Conservation (phyloP, 2,888 invertebrate species). For the Altica lythri region DNA sequence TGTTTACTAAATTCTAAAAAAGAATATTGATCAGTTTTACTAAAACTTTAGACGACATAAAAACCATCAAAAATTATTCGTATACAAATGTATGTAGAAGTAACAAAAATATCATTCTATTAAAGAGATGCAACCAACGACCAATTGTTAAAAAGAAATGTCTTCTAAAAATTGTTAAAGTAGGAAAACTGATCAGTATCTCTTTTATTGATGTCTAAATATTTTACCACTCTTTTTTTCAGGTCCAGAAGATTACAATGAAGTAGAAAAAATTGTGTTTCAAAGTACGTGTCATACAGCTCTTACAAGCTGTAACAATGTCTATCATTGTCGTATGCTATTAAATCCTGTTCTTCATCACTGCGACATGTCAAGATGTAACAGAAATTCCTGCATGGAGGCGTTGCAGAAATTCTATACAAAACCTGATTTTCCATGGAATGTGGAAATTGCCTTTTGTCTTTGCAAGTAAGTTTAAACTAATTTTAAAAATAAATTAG, state of each 20-base stretch:
- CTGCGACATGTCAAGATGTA: constrained; percentile 78
- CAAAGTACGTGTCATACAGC: constrained; percentile 88
- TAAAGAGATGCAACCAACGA: too few species aligned
- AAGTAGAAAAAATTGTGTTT: constrained; percentile 56
- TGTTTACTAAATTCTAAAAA: too few species aligned
- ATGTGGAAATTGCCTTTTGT: constrained; percentile 89
- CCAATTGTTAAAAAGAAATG: too few species aligned
- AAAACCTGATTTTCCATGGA: constrained; percentile 78
- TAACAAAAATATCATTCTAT: too few species aligned
- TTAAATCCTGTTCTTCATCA: constrained; percentile 84
- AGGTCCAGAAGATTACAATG: constrained; percentile 60
- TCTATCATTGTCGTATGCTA: constrained; percentile 77
- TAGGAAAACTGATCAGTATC: constrained; percentile 4
- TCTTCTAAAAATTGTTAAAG: too few species aligned
- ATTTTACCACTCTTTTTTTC: constrained; percentile 24
- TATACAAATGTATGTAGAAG: too few species aligned
- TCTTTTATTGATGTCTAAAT: neutral
- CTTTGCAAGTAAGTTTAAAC: constrained; percentile 74
- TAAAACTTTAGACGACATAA: too few species aligned
- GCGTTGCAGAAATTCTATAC: constrained; percentile 85
- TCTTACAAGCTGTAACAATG: constrained; percentile 79
- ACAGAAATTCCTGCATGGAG: constrained; percentile 85
- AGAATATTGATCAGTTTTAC: too few species aligned
- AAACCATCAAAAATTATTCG: too few species aligned
- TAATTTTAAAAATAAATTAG: too few species aligned